Evolutionary conservation across 1,140 invertebrate species (phyloP), one percentile per base, ranked within the genome.

Genomic region (Lordiphosa stackelbergi): DNA sequence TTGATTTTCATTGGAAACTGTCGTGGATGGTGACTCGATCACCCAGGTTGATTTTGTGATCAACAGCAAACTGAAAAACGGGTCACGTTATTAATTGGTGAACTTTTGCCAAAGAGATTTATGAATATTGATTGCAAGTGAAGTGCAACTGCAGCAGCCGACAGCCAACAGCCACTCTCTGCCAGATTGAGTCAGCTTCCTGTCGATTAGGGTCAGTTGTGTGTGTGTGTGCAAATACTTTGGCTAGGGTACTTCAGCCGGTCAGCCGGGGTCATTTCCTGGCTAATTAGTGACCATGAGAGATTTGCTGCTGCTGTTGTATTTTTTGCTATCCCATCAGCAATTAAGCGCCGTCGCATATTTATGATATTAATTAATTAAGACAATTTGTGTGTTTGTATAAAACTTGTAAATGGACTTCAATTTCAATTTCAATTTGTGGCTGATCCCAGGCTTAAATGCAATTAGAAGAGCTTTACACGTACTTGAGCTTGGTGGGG

Each of bases 341-440:
- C 71, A 81, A 81, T 79, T 75, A 79, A 81, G 77, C 74, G 56
- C 75, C 57, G 77, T 83, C 72, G 66, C 63, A 47, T 72, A 83
- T 79, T 79, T 83, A 79, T 75, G 75, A 79, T 72, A 83, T 79
- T 79, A 79, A 79, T 79, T 79, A 79, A 79, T 83, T 79, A 79
- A 79, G 77, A 56, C 75, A 68, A 83, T 81, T 79, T 75, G 62
- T 64, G 66, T 64, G 42, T 24, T 45, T 16, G 11, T 34, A 5
- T 6, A 13, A 12, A n/a, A 10, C 28, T 48, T 12, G 34, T 9
- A 34, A 13, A n/a, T 19, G 12, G 11, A 22, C 16, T n/a, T 34
- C 13, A 11, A 45, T 37, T 28, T 5, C 3, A 45, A 28, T 28
- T 28, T 6, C 3, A 45, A 31, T 31, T 31, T 24, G 8, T 16